Evolutionary conservation across 2,113 vertebrate species (phyloP).

Genomic region (Chionodraco myersi): DNA sequence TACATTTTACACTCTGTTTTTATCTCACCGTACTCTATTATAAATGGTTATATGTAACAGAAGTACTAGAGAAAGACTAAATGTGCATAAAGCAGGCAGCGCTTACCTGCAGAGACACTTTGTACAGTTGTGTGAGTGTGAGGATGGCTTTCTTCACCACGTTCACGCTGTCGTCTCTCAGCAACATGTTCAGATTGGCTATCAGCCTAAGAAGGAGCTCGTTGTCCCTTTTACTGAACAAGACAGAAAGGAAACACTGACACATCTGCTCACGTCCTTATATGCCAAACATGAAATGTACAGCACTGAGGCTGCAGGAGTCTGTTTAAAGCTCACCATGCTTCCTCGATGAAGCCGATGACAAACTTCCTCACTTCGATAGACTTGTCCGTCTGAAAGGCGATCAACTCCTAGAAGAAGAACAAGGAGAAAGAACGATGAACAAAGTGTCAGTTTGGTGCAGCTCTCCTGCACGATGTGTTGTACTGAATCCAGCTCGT

Average conservation of each 20-base stretch:
- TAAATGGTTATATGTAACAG: too few species aligned
- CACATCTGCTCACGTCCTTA: not conserved
- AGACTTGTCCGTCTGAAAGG: conserved; percentile 94
- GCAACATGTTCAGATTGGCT: conserved; percentile 94
- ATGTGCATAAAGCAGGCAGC: not conserved
- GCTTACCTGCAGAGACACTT: conserved; percentile 91
- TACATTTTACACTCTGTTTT: too few species aligned
- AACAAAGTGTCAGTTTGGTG: not conserved
- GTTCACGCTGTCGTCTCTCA: conserved; percentile 94
- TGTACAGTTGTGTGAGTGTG: conserved; percentile 95
- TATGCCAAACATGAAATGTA: not conserved
- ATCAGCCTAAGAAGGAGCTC: conserved; percentile 92
- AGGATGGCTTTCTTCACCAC: conserved; percentile 96
- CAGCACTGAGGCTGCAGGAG: not conserved
- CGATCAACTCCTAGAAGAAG: conserved; percentile 89
- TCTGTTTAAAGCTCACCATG: conserved; percentile 84
- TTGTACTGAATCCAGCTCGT: not conserved
- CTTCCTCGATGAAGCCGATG: conserved; percentile 96
- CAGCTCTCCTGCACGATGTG: not conserved
- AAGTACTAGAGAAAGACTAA: not conserved
- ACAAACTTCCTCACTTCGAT: conserved; percentile 94
- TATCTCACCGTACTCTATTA: too few species aligned
- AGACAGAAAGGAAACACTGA: not conserved
- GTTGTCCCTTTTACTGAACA: conserved; percentile 91
- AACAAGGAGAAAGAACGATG: not conserved